Base-by-base conservation (phyloP, 2,797 vertebrate species). In the Melopsittacus undulatus region DNA sequence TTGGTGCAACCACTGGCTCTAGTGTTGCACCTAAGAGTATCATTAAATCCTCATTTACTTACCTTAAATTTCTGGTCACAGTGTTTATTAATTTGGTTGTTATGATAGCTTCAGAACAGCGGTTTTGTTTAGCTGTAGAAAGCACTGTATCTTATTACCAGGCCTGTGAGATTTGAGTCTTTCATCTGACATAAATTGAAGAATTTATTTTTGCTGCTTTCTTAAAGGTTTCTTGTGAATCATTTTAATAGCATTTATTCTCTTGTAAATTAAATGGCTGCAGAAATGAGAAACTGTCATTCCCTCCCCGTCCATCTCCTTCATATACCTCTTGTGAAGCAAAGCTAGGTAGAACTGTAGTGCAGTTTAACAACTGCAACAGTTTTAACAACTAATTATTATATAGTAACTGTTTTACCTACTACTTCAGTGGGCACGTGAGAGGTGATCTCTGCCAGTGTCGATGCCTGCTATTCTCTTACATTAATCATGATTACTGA, bases 31-130 rank as follows among this genome's bases (percentile, higher is more conserved):
- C 43, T 80, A 84, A 83, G 38, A 67, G 36, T 94, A 81, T 86
- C 20, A 64, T 66, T 97, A 96, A 95, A 90, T 90, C 67, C 87
- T 96, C 72, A 63, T 51, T 87, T 92, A 54, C 30, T 69, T 79
- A 81, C 83, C 42, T 93, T 83, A 87, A 92, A 90, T 87, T 95
- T 95, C 89, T 61, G 91, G 51, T 89, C 89, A 82, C 36, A 51
- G 30, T 66, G 45, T 78, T 95, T 66, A 95, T 95, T 91, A 94
- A 86, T 95, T 95, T 94, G 86, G 88, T 91, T 94, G 73, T 88
- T 87, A 69, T 52, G 78, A 88, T 82, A 80, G 48, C 43, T 94
- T 94, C 52, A 29, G 70, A 94, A 70, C 24, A 64, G 77, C 77
- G 42, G 23, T 80, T 94, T 36, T 67, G 59, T 89, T 94, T 87